Percentiles rank a stretch among this genome's conserved stretches.
These are phyloP conservation scores for Iguana delicatissima DNA, from an alignment of 2,797 vertebrate genomes.

Conservation along the genomic window DNA sequence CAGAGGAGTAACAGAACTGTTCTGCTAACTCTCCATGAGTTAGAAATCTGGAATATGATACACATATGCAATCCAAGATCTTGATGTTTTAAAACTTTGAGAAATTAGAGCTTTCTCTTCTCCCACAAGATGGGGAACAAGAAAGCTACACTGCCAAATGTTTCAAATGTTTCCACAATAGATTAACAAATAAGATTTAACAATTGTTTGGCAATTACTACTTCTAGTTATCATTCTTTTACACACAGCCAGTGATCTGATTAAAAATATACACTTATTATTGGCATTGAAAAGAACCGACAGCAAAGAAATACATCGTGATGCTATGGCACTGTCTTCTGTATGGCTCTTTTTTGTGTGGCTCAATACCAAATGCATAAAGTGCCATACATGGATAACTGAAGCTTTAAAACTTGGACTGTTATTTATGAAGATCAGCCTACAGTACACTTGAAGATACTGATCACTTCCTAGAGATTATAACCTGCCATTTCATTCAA, in stretches of 20 bases:
- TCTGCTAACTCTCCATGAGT: neutral
- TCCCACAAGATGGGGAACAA: neutral
- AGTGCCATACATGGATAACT: neutral
- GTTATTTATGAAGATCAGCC: neutral
- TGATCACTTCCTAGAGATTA: neutral
- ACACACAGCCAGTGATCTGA: neutral
- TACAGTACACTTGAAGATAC: neutral
- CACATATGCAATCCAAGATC: neutral
- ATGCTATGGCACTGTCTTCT: neutral
- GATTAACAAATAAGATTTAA: neutral
- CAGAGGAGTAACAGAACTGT: neutral
- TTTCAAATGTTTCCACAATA: neutral
- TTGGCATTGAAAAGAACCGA: neutral
- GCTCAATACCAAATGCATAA: neutral
- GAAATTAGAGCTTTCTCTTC: neutral
- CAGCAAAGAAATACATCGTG: accelerated
- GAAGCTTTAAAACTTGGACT: neutral
- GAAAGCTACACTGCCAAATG: neutral
- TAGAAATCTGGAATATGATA: neutral
- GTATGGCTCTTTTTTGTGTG: neutral
- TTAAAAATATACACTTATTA: neutral
- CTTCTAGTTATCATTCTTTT: neutral
- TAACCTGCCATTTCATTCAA: neutral
- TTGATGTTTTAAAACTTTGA: neutral
- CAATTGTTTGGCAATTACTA: neutral